Conservation (phyloP, 2,113 vertebrate genomes). For the Paracanthobrama guichenoti region DNA sequence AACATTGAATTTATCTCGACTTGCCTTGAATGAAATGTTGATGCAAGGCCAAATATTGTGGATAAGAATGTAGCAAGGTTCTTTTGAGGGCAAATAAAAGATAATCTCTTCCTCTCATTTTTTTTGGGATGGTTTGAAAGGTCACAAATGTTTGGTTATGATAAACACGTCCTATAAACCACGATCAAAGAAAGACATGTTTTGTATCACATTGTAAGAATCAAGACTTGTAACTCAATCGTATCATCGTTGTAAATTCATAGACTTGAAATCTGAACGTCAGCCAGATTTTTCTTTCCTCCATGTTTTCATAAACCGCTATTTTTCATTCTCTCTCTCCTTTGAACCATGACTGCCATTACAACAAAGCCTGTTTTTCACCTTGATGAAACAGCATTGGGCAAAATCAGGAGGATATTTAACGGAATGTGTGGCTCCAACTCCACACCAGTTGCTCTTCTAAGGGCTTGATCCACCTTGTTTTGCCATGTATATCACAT, state of each 20-base stretch:
- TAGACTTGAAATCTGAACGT: conserved; percentile 25
- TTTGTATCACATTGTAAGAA: conserved; percentile 17
- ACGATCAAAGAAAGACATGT: conserved; percentile 31
- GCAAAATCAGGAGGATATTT: not conserved
- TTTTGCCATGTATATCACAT: conserved; percentile 51
- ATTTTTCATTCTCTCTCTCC: conserved; percentile 24
- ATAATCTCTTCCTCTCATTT: conserved; percentile 34
- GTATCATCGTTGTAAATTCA: conserved; percentile 33
- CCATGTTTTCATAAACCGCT: conserved; percentile 40
- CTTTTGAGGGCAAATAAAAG: not conserved
- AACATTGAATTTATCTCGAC: conserved; percentile 25
- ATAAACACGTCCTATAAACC: conserved; percentile 34
- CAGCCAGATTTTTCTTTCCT: conserved; percentile 16
- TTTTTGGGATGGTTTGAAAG: conserved; percentile 34
- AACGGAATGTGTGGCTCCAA: conserved; percentile 15
- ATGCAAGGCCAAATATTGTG: conserved; percentile 29
- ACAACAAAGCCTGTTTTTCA: conserved; percentile 28
- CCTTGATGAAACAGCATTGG: conserved; percentile 5
- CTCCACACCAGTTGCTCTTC: conserved; percentile 24
- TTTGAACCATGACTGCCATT: conserved; percentile 17
- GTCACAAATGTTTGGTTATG: conserved; percentile 43
- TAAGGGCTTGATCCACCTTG: conserved; percentile 26
- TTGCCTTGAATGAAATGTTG: conserved; percentile 42
- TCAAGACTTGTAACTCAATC: conserved; percentile 24
- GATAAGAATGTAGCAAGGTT: conserved; percentile 38